phyloP scores from a whole-genome alignment of 2,797 vertebrate species.

The Dryobates pubescens region DNA sequence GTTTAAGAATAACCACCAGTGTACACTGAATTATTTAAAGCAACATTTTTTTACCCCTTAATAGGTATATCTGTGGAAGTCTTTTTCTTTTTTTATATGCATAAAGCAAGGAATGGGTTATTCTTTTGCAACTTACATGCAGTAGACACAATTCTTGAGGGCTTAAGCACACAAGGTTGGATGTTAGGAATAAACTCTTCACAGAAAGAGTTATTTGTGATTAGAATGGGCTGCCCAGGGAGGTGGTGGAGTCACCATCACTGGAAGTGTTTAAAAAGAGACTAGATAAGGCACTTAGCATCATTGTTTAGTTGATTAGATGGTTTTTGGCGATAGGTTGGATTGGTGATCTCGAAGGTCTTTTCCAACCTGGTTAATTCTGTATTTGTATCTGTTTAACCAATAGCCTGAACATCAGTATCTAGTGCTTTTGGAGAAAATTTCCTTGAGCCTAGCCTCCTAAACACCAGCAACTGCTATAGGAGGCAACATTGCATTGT shows the following conservation, averaged over 20 bases:
- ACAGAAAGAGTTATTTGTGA: no score
- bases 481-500: neutral
- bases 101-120: neutral
- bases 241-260: no score
- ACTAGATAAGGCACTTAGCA: no score
- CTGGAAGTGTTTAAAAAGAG: no score
- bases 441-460: neutral
- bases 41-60: conserved; percentile 5
- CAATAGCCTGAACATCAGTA: neutral
- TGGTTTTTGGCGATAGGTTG: no score
- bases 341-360: no score
- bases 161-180: neutral
- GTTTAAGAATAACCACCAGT: neutral
- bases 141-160: neutral
- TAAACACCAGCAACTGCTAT: neutral
- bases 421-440: neutral
- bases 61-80: neutral
- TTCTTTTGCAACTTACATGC: neutral
- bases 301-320: no score
- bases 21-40: neutral
- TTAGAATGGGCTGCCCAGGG: no score
- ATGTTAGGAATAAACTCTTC: no score
- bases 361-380: no score
- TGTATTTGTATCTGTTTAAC: no score
- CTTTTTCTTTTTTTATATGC: neutral